These are phyloP conservation scores for Eonycteris spelaea DNA, from an alignment of 2,113 vertebrate genomes.

Conservation along the genomic window DNA sequence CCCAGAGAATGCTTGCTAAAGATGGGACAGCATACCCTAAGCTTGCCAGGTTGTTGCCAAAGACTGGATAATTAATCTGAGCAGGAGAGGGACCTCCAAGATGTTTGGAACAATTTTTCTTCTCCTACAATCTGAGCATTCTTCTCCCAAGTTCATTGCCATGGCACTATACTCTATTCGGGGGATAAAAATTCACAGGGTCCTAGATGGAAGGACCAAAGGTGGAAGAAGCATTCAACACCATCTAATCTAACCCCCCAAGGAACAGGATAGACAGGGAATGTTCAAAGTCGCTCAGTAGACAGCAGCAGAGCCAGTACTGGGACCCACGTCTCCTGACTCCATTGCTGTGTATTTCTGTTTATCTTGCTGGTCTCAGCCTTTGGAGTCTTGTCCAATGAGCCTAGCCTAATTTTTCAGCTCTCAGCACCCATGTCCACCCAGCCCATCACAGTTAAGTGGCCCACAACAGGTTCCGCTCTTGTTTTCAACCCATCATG, in stretches of 20 bases:
- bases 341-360: not conserved
- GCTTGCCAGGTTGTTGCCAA: not conserved
- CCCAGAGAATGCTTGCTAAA: not conserved
- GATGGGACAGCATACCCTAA: not conserved
- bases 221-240: not conserved
- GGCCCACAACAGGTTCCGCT: too few relatives aligned
- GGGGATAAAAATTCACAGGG: not conserved
- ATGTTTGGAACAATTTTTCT: not conserved
- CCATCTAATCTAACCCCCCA: not conserved
- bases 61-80: not conserved
- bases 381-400: not conserved
- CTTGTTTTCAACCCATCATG: not conserved
- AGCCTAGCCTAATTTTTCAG: not conserved
- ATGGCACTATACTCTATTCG: not conserved
- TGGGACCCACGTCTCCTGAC: not conserved
- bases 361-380: not conserved
- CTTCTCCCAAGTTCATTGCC: not conserved
- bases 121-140: not conserved
- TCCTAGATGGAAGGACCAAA: not conserved
- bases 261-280: not conserved
- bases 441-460: not conserved
- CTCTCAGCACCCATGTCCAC: not conserved
- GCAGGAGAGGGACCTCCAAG: not conserved
- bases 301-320: not conserved
- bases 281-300: not conserved